Evolutionary conservation across 2,797 vertebrate species (phyloP), one percentile per base, ranked within the genome.

Genomic region (Notolabrus celidotus): DNA sequence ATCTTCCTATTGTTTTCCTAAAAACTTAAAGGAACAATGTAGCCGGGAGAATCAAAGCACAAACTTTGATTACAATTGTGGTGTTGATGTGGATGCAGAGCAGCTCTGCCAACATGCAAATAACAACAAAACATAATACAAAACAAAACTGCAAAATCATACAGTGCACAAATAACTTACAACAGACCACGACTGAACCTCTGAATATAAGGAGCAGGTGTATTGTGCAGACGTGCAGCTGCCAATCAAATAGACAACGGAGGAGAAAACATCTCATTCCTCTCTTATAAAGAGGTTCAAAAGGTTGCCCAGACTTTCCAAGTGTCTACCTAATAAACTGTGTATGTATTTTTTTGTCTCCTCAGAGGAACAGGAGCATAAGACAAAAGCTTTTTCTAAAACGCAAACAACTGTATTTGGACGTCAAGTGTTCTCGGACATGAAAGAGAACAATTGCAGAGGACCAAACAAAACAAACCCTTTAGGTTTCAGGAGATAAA

Each of bases 391-490:
- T 27, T 68, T 67, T 50, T 68, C 57, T 41, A 9, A 46, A 70
- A 64, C 29, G 41, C 27, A 67, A 42, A 76, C 29, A 43, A 34
- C 56, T 55, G 49, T 31, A 54, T 79, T 53, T 57, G 45, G 43
- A 42, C 5, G 1, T 72, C 52, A 77, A 43, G 33, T 47, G 9
- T 42, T 78, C 71, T 59, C 27, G 43, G 50, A 82, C 57, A 62
- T 67, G 46, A 86, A 74, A 76, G 23, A 31, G 57, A 75, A 60
- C 22, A 38, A 43, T 10, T 34, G 62, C 53, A 68, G 71, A 54
- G 39, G 79, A 71, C 20, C 42, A 79, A 51, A 79, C 51, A 67
- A 67, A 86, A 80, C 68, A 70, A 86, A 63, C 16, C 17, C 56
- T 57, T 63, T 11, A 63, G 43, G 3, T 63, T 63, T 74, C 80